Base-by-base conservation (phyloP, 2,888 invertebrate species). In the Agrilus cyanescens region DNA sequence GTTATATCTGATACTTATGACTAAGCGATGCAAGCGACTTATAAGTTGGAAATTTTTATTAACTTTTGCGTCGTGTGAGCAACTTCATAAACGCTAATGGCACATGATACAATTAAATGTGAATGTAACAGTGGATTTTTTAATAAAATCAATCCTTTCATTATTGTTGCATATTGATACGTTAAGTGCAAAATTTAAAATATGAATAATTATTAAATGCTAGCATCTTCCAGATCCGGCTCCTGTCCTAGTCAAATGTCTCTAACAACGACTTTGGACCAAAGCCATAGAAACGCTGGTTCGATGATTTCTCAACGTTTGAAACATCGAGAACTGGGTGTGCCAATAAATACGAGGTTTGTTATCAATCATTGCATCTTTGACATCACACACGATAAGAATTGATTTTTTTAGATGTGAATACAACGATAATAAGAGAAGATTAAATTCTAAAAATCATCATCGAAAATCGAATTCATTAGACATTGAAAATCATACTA, bases 161-260 rank as follows among this genome's bases (percentile, higher is more conserved):
- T n/a, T n/a, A n/a, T n/a, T n/a, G n/a, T n/a, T n/a, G n/a, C n/a
- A n/a, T n/a, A n/a, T n/a, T n/a, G n/a, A n/a, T n/a, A n/a, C n/a
- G n/a, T n/a, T n/a, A n/a, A n/a, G n/a, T n/a, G n/a, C n/a, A n/a
- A n/a, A n/a, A n/a, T n/a, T n/a, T n/a, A n/a, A n/a, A n/a, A n/a
- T n/a, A n/a, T n/a, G n/a, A n/a, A n/a, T n/a, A n/a, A n/a, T n/a
- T n/a, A n/a, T n/a, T n/a, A n/a, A n/a, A n/a, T 20, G 7, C 7
- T 45, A 51, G 51, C 45, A 54, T 51, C 53, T 49, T 49, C 53
- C 70, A 85, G 93, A 76, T 91, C 91, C 57, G 91, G 90, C 47
- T 91, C 91, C 55, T 91, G 88, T 66, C 91, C 91, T 53, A 88
- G 87, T 69, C 89, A 88, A 67, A 75, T 89, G 66, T 78, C 88